Evolutionary conservation across 2,797 vertebrate genomes (phyloP), one percentile per base, ranked within the genome.

Genomic region (Myripristis jacobus): DNA sequence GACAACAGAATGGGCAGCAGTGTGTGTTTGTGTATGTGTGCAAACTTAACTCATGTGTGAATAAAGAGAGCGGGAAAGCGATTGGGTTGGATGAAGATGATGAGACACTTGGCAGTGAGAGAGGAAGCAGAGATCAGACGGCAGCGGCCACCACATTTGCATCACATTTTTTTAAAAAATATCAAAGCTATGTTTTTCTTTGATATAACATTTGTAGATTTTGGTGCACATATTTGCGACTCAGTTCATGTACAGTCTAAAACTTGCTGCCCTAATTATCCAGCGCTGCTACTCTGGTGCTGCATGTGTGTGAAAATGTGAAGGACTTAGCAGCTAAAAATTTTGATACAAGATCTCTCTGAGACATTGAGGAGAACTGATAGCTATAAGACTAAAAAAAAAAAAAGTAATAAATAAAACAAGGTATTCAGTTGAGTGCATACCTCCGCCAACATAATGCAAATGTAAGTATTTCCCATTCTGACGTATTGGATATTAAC

Each of bases 151-250:
- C 74, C 36, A n/a, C 36, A 72, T 58, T 77, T 67, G 38, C 38
- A 38, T 41, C 19, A 41, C 41, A 57, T 65, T 75, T 27, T 75
- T 43, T 79, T 47, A 25, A n/a, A n/a, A n/a, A 67, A 72, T 69
- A 69, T 75, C 21, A 77, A 66, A 69, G 58, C 43, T 15, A 0
- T 27, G 51, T 27, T 48, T 67, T 52, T 36, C 60, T 86, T 78
- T 77, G 60, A 79, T 66, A 24, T 12, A 21, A 38, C 43, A 67
- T 79, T 80, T 77, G 62, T 60, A 80, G 29, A 53, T 66, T 70
- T 50, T 44, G 41, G 18, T 29, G n/a, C 31, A 2, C 43, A 70
- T 44, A 31, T n/a, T 38, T 72, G 53, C 12, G n/a, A 66, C 24
- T 22, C 41, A 43, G 51, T 51, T 71, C 55, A 63, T 2, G 36